Conservation (phyloP, 2,888 invertebrate genomes). For the Trachelus troglodyta region DNA sequence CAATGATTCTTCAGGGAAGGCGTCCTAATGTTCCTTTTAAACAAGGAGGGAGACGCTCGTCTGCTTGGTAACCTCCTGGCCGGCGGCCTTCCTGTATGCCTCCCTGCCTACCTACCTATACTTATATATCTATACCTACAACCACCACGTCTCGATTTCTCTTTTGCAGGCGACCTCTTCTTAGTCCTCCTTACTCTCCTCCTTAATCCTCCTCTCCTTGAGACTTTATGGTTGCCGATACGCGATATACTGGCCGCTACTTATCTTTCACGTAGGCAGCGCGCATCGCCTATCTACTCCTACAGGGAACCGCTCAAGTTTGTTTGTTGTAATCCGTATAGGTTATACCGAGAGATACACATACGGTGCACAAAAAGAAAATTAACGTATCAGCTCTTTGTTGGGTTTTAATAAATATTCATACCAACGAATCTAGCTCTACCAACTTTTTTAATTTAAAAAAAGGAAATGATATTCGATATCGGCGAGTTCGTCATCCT, state of each 20-base stretch:
- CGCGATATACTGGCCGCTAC: constrained; percentile 19
- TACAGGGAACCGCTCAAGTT: constrained; percentile 2
- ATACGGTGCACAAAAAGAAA: neutral
- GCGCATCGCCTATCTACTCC: constrained; percentile 18
- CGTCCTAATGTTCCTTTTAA: constrained; percentile 6
- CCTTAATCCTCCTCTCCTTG: constrained; percentile 1
- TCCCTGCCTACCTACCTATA: neutral
- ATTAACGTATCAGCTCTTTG: neutral
- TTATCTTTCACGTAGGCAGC: constrained; percentile 13
- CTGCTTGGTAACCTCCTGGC: neutral
- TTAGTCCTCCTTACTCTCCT: constrained; percentile 4
- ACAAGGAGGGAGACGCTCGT: neutral
- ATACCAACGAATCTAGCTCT: neutral
- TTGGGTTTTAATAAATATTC: neutral
- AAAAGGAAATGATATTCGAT: neutral
- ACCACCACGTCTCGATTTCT: neutral
- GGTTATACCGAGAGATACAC: neutral
- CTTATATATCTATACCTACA: neutral
- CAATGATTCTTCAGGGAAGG: neutral
- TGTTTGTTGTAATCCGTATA: neutral
- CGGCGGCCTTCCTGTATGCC: neutral
- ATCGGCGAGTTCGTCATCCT: neutral
- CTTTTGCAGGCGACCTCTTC: neutral
- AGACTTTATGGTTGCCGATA: constrained; percentile 22
- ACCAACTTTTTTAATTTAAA: neutral